A percentile compares a stretch with the other conserved stretches of the same genome.
These are phyloP conservation scores for Himalopsyche anomala DNA, from an alignment of 2,888 invertebrate species.

Conservation along the genomic window DNA sequence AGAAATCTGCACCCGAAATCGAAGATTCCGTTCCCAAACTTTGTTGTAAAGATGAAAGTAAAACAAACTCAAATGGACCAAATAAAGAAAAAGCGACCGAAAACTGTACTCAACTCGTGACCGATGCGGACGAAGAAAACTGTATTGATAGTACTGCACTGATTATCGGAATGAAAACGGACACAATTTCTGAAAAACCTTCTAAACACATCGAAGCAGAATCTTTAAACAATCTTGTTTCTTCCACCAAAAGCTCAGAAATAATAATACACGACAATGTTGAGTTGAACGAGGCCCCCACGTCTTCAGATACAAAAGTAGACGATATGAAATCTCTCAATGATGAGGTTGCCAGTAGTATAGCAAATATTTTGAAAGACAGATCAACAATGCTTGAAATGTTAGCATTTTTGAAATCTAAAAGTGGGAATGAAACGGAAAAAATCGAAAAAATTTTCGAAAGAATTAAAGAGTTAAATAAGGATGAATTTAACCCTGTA, in stretches of 20 bases:
- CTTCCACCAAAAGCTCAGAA: conserved; percentile 5
- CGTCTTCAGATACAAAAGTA: background rate
- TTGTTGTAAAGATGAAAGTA: too few species aligned
- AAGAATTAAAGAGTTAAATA: conserved; percentile 77
- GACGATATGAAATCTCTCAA: conserved; percentile 42
- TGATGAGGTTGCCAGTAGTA: conserved; percentile 68
- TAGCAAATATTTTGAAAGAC: conserved; percentile 72
- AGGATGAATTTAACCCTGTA: conserved; percentile 69
- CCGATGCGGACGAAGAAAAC: too few species aligned
- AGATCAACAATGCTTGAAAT: conserved; percentile 76
- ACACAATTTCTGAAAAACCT: background rate
- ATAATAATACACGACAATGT: background rate
- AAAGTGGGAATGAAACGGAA: conserved; percentile 71
- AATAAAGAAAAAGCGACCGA: too few species aligned
- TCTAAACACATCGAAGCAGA: background rate
- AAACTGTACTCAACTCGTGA: too few species aligned
- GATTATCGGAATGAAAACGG: too few species aligned
- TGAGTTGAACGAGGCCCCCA: background rate
- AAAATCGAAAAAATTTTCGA: conserved; percentile 78
- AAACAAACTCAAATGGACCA: too few species aligned
- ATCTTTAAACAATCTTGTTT: background rate
- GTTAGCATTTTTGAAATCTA: conserved; percentile 72
- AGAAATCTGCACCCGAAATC: too few species aligned
- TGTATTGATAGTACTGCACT: too few species aligned
- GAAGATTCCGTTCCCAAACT: too few species aligned